Conservation (phyloP, 2,888 invertebrate genomes). For the Ochropacha duplaris region DNA sequence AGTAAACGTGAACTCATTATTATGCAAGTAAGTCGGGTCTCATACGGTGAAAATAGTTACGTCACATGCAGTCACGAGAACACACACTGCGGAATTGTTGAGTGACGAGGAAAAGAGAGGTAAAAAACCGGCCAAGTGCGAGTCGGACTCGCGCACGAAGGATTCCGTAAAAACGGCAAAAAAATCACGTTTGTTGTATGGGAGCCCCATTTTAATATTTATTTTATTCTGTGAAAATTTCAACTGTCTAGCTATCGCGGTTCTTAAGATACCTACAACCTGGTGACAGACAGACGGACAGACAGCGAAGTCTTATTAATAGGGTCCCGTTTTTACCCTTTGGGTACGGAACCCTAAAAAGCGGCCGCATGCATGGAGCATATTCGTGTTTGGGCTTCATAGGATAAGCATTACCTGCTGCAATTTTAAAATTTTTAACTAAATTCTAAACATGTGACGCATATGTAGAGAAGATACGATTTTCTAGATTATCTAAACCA, state of each 20-base stretch:
- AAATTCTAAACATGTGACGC: not conserved
- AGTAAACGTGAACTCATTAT: conserved; percentile 49
- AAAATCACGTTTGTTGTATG: no score
- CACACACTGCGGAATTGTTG: conserved; percentile 22
- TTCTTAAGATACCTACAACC: no score
- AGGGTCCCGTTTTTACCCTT: no score
- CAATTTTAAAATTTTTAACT: not conserved
- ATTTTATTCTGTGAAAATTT: no score
- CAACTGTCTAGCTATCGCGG: no score
- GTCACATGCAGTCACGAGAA: conserved; percentile 47
- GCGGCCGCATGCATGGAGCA: not conserved
- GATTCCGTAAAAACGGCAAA: no score
- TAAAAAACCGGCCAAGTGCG: conserved; percentile 1
- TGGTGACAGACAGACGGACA: no score
- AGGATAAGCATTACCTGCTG: conserved; percentile 2
- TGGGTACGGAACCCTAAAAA: no score
- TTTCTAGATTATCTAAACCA: not conserved
- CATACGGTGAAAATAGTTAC: conserved; percentile 53
- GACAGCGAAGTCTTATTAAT: no score
- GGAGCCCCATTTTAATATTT: no score
- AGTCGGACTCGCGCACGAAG: no score
- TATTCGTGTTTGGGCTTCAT: not conserved
- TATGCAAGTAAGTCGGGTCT: conserved; percentile 46
- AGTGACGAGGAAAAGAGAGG: conserved; percentile 31
- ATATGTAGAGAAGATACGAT: not conserved